Base-by-base conservation (phyloP, 1,140 invertebrate genomes). In the Hydropsyche tenuis region DNA sequence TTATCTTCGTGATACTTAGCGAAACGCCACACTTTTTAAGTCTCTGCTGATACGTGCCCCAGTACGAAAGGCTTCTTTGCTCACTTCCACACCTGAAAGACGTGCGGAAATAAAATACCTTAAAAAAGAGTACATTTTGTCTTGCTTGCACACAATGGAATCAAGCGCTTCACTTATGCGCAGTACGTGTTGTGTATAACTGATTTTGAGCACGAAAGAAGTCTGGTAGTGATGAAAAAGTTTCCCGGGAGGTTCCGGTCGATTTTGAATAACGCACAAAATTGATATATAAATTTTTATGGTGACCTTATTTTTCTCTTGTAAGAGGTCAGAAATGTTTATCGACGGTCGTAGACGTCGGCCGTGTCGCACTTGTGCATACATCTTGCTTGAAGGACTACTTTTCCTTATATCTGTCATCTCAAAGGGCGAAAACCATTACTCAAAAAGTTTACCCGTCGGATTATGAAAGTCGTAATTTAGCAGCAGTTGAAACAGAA, bases 361-460 rank as follows among this genome's bases (percentile, higher is more conserved):
- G n/a, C n/a, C n/a, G n/a, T n/a, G n/a, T n/a, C n/a, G n/a, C n/a
- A n/a, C n/a, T 3, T 60, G 22, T 22, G 18, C 53, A 23, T 18
- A 23, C 63, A 42, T 42, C 23, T 43, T 43, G 27, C 11, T 42
- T 25, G 30, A 65, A 20, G 20, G 42, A 45, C 30, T 25, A 12
- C 43, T 25, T 14, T n/a, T 42, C 65, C 65, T 68, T 68, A 42
- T 68, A 68, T 18, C 65, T 68, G 65, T 68, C 65, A 68, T 68
- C 65, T 68, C 37, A 11, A 14, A 30, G 22, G 22, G 43, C 23
- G 18, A 25, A 48, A 22, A 43, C 46, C 65, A 68, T 68, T 48
- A 68, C 23, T 68, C 23, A 42, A n/a, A 68, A 68, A 68, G 65
- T 68, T 48, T 16, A 14, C 23, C 3, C 23, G 56, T 60, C 30